A percentile compares a stretch with the other conserved stretches of the same genome.
These are phyloP conservation scores for Pseudorhombus dupliciocellatus DNA, from an alignment of 2,113 vertebrate genomes.

Conservation along the genomic window DNA sequence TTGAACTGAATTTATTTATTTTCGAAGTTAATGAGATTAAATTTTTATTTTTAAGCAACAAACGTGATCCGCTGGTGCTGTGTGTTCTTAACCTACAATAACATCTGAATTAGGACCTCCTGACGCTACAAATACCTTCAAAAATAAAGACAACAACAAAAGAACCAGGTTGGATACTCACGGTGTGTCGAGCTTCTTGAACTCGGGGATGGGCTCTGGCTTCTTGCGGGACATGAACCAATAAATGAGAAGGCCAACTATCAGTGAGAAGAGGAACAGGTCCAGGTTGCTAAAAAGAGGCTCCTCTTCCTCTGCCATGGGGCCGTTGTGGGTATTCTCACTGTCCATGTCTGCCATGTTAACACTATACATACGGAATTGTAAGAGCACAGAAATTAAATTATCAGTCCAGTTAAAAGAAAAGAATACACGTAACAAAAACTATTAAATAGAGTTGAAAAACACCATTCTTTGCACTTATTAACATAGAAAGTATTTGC, in stretches of 20 bases:
- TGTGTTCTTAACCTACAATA: too few species aligned
- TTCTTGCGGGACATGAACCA: conserved; percentile 94
- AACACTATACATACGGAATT: conserved; percentile 26
- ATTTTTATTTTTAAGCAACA: too few species aligned
- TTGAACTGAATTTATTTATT: too few species aligned
- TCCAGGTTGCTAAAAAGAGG: conserved; percentile 88
- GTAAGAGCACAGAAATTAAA: neutral
- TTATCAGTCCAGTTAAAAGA: neutral
- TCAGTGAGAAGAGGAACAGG: conserved; percentile 88
- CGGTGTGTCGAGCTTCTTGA: conserved; percentile 85
- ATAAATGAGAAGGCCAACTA: conserved; percentile 87
- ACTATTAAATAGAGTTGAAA: too few species aligned
- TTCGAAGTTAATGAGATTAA: too few species aligned
- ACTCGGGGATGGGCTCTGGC: conserved; percentile 88
- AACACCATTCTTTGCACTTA: too few species aligned
- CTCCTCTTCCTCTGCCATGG: conserved; percentile 74
- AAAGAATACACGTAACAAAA: too few species aligned
- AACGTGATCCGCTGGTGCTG: too few species aligned
- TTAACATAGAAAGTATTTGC: too few species aligned
- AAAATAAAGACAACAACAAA: neutral
- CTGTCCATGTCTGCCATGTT: conserved; percentile 75
- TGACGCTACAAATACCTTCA: neutral
- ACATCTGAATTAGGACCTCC: neutral
- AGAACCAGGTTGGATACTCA: conserved; percentile 67
- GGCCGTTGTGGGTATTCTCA: conserved; percentile 62